Conservation (phyloP, 1,140 invertebrate species). For the Drosophila parabipectinata region DNA sequence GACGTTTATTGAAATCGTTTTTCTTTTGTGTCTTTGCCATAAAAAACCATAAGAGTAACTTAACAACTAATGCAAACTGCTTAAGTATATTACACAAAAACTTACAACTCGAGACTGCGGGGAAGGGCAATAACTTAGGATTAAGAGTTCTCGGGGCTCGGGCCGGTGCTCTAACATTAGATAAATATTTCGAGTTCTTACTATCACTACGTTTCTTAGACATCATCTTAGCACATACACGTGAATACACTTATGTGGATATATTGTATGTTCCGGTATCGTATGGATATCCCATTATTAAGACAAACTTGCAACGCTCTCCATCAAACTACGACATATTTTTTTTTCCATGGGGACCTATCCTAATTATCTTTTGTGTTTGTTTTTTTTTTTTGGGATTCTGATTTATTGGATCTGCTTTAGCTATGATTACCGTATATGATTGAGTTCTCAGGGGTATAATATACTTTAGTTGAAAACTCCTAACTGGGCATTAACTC, state of each 20-base stretch:
- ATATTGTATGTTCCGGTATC: constrained; percentile 35
- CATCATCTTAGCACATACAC: constrained; percentile 53
- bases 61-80: constrained; percentile 70
- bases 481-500: constrained; percentile 39
- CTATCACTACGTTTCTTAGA: constrained; percentile 70
- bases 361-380: constrained; percentile 12
- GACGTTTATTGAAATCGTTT: constrained; percentile 79
- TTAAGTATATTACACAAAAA: constrained; percentile 77
- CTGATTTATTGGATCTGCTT: constrained; percentile 26
- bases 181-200: constrained; percentile 63
- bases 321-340: constrained; percentile 32
- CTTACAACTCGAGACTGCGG: constrained; percentile 47
- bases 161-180: constrained; percentile 73
- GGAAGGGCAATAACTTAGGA: constrained; percentile 28
- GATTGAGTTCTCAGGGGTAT: background rate
- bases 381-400: constrained; percentile 1
- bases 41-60: constrained; percentile 62
- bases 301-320: constrained; percentile 46
- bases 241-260: constrained; percentile 67
- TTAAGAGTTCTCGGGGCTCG: constrained; percentile 1
- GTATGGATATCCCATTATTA: constrained; percentile 40
- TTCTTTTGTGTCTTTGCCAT: constrained; percentile 53
- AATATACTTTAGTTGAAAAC: constrained; percentile 5
- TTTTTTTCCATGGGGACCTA: constrained; percentile 12
- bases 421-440: constrained; percentile 40